Evolutionary conservation across 2,888 invertebrate genomes (phyloP).

Genomic region (Norana najaformis): DNA sequence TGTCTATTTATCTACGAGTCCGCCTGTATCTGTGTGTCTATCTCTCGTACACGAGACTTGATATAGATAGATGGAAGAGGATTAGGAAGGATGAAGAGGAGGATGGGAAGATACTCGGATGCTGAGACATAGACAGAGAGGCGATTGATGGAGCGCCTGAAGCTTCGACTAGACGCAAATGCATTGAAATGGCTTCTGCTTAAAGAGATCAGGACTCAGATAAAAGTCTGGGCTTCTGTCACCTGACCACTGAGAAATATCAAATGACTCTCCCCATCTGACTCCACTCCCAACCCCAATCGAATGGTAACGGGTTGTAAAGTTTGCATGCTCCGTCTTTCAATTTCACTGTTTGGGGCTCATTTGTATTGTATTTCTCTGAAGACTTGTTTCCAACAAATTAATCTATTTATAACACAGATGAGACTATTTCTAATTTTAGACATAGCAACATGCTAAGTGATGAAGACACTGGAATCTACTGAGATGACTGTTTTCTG

Average conservation of each 20-base stretch:
- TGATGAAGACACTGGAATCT: neutral
- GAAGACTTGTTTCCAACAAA: neutral
- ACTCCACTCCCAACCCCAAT: neutral
- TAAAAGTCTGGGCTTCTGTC: constrained; percentile 13
- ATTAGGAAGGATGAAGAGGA: neutral
- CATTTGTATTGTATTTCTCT: neutral
- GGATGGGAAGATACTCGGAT: neutral
- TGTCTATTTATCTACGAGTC: neutral
- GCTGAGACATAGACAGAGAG: neutral
- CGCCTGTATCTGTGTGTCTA: neutral
- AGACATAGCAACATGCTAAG: too few species aligned
- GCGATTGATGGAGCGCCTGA: neutral
- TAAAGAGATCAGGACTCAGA: neutral
- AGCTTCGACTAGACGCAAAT: neutral
- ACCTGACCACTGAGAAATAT: neutral
- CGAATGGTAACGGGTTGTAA: neutral
- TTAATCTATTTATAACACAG: neutral
- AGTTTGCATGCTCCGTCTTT: neutral
- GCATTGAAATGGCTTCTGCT: neutral
- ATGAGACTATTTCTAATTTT: neutral
- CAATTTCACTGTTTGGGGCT: neutral
- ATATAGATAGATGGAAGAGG: neutral
- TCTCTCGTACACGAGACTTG: neutral
- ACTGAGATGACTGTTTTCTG: neutral
- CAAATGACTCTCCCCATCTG: neutral